Conservation (phyloP, 2,888 invertebrate genomes). For the Adelphocoris suturalis region DNA sequence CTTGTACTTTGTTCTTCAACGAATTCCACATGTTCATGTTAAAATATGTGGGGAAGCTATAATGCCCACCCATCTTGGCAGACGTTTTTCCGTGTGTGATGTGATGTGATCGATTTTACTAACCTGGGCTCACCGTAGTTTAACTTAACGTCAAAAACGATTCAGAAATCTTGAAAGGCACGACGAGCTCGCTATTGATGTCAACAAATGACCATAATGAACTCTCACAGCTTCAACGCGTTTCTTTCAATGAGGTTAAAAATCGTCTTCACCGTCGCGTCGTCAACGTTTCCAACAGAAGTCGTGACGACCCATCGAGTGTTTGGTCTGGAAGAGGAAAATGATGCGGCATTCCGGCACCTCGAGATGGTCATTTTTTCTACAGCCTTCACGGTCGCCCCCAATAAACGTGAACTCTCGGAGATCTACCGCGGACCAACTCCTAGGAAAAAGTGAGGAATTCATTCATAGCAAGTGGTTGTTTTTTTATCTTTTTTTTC, state of each 20-base stretch:
- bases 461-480: slow-evolving; percentile 30
- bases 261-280: neutral
- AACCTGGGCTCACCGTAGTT: no score
- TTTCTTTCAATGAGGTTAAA: neutral
- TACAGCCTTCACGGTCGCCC: slow-evolving; percentile 3
- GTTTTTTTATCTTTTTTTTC: no score
- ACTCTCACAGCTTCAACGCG: neutral
- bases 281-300: neutral
- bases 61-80: no score
- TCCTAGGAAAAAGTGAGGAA: slow-evolving; percentile 15
- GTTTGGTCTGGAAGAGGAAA: neutral
- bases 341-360: slow-evolving; percentile 19
- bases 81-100: no score
- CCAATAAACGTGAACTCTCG: neutral
- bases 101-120: no score
- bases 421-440: neutral
- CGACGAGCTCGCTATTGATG: neutral
- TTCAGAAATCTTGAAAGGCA: no score
- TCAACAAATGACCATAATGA: neutral
- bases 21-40: no score
- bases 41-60: no score
- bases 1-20: no score
- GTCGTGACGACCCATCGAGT: slow-evolving; percentile 3
- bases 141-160: no score
- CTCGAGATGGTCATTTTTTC: slow-evolving; percentile 14